These are phyloP conservation scores for Typhlichthys subterraneus DNA, from an alignment of 2,797 vertebrate species.

Conservation along the genomic window DNA sequence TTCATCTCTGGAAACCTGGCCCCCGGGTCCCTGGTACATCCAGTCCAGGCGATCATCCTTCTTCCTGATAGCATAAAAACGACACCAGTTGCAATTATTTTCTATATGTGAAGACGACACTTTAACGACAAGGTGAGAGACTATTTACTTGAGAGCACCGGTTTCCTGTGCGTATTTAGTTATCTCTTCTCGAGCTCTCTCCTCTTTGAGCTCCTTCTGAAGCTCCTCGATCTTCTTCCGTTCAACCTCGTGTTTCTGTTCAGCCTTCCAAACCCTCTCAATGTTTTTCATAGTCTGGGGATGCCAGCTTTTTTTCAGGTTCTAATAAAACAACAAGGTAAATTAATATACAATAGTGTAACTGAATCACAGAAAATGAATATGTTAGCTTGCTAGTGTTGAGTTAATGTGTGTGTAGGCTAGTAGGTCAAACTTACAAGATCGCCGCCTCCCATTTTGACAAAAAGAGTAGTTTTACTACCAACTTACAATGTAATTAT, in stretches of 20 bases:
- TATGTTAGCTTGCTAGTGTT: neutral
- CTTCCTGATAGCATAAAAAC: constrained; percentile 75
- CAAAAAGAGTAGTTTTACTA: neutral
- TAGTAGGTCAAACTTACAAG: constrained; percentile 62
- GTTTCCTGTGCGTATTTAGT: constrained; percentile 88
- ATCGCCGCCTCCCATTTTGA: constrained; percentile 78
- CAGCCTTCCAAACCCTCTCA: constrained; percentile 97
- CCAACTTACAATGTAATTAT: constrained; percentile 1
- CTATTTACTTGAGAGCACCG: constrained; percentile 85
- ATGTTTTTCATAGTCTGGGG: constrained; percentile 97
- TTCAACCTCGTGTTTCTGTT: constrained; percentile 94
- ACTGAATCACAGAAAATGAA: neutral
- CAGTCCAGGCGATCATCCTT: constrained; percentile 95
- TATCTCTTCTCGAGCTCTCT: constrained; percentile 92
- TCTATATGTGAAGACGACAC: neutral
- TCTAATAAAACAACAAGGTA: constrained; percentile 68
- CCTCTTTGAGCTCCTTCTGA: constrained; percentile 92
- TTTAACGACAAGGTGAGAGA: neutral
- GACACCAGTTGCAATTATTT: neutral
- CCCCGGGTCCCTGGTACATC: constrained; percentile 96
- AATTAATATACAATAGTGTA: neutral
- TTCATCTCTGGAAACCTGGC: constrained; percentile 92
- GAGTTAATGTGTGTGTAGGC: too few species aligned
- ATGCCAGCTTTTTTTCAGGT: constrained; percentile 98
- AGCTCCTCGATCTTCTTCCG: constrained; percentile 95